A percentile compares a stretch with the other conserved stretches of the same genome.
Evolutionary conservation across 2,797 vertebrate species (phyloP).

Genomic region (Glyptemys insculpta): DNA sequence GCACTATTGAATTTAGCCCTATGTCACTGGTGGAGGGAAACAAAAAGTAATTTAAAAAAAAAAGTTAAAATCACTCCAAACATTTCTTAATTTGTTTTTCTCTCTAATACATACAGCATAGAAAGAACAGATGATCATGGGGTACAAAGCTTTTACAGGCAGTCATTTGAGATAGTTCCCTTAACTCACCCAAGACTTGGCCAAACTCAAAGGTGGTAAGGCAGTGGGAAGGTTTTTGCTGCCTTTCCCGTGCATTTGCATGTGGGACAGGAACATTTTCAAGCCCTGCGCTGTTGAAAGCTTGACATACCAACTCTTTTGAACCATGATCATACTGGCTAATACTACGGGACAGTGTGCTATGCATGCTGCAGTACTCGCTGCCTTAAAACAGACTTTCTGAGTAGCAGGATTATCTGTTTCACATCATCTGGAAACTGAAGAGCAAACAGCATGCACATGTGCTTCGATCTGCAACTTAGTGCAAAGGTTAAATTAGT

Average conservation of each 20-base stretch:
- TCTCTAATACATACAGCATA: neutral
- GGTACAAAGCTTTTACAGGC: neutral
- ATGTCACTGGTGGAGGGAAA: neutral
- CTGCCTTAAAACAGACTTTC: neutral
- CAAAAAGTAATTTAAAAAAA: neutral
- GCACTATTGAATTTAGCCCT: neutral
- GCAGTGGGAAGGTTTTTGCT: neutral
- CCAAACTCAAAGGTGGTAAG: neutral
- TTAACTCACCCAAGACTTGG: neutral
- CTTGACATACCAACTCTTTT: fast-evolving
- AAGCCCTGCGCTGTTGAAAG: neutral
- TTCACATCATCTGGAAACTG: constrained; percentile 1
- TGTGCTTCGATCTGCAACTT: neutral
- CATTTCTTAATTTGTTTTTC: neutral
- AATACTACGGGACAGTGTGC: fast-evolving
- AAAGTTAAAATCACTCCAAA: neutral
- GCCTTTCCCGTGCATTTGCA: neutral
- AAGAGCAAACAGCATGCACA: constrained; percentile 32
- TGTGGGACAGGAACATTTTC: neutral
- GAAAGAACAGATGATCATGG: neutral
- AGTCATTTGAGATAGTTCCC: fast-evolving
- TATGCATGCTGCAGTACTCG: neutral
- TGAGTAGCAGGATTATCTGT: neutral
- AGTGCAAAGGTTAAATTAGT: neutral
- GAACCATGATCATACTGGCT: fast-evolving